These are phyloP conservation scores for Phrynocephalus vlangalii DNA, from an alignment of 2,797 vertebrate genomes.

Conservation along the genomic window DNA sequence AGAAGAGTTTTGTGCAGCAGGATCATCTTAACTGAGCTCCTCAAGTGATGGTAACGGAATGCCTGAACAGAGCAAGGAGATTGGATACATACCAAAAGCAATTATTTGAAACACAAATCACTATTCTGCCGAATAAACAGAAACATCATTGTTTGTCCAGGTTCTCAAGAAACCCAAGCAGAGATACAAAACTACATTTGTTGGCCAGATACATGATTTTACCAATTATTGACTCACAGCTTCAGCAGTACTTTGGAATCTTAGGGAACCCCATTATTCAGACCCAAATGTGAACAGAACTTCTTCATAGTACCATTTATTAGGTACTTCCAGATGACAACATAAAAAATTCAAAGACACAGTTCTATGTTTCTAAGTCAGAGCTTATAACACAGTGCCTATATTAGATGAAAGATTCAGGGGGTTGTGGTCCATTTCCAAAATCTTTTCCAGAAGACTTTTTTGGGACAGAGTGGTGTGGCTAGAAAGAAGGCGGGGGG, in stretches of 20 bases:
- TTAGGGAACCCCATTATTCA: neutral
- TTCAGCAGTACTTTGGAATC: neutral
- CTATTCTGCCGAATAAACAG: neutral
- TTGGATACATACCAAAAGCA: neutral
- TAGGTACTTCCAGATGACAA: neutral
- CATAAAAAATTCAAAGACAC: neutral
- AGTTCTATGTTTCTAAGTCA: too few relatives aligned
- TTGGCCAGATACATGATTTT: neutral
- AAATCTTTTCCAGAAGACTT: neutral
- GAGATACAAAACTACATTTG: too few relatives aligned
- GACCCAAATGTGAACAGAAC: neutral
- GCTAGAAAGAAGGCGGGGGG: neutral
- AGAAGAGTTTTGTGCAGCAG: neutral
- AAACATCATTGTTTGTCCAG: neutral
- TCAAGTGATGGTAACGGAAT: neutral
- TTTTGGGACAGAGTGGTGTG: neutral
- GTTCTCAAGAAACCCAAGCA: neutral
- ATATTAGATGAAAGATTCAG: too few relatives aligned
- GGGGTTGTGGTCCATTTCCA: neutral
- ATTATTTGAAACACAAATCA: neutral
- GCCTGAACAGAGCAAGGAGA: neutral
- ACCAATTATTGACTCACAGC: too few relatives aligned
- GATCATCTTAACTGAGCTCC: neutral
- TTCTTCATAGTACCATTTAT: too few relatives aligned
- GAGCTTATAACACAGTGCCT: too few relatives aligned